Evolutionary conservation across 1,140 invertebrate species (phyloP).

Genomic region (Apocrypta bakeri): DNA sequence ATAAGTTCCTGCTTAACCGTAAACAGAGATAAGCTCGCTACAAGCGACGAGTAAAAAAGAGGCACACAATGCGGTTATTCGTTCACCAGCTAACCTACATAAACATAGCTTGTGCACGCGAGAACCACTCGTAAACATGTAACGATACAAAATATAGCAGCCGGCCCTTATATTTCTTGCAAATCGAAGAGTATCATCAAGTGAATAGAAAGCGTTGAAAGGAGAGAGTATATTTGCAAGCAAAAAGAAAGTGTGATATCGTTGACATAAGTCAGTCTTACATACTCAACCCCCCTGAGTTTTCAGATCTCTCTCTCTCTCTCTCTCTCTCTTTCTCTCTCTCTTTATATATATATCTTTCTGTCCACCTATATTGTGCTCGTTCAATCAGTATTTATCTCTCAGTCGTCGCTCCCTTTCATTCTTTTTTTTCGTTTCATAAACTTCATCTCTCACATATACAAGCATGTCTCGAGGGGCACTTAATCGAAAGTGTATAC

Average conservation of each 20-base stretch:
- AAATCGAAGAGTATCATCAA: background rate
- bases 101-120: background rate
- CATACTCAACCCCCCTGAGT: background rate
- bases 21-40: background rate
- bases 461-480: background rate
- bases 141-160: background rate
- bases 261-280: background rate
- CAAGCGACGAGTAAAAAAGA: no score
- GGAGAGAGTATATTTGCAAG: background rate
- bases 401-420: background rate
- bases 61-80: background rate
- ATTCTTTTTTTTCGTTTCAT: background rate
- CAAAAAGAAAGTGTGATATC: background rate
- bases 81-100: background rate
- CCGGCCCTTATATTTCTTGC: background rate
- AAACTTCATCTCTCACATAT: background rate
- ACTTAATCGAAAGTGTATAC: constrained; percentile 49
- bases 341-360: no score
- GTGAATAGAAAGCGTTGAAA: background rate
- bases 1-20: background rate
- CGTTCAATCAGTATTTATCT: constrained; percentile 15
- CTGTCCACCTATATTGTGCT: background rate
- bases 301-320: no score
- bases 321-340: no score
- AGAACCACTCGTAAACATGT: background rate